Base-by-base conservation (phyloP, 1,140 invertebrate species). In the Mactra quadrangularis region DNA sequence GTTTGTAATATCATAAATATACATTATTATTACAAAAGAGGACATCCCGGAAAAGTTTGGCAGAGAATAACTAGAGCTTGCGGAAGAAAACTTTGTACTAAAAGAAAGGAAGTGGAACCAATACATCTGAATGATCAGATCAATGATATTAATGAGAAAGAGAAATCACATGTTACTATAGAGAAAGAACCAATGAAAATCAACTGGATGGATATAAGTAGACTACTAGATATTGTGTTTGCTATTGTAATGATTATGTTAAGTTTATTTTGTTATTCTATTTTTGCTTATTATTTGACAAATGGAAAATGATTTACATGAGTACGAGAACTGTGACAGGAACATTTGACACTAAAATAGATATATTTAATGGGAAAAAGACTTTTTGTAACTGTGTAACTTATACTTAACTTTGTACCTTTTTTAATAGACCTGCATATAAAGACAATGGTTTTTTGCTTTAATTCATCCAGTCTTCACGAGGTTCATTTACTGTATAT, bases 1-100 rank as follows among this genome's bases (percentile, higher is more conserved):
- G 3, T 71, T 19, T 33, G n/a, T 29, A 71, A 71, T 53, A 71
- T 71, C 31, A 9, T 52, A 1, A 71, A 17, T 17, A 7, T 71
- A 11, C 11, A 3, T 22, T 3, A 52, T 52, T 52, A 71, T 35
- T 45, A 7, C 31, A 52, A 45, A 64, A 1, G 2, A 2, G 11
- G n/a, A 3, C 0, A 64, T 11, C 29, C 29, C 9, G 7, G 35
- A 3, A 22, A 3, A 19, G 25, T 45, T 45, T 41, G 35, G 35
- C 4, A 11, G 3, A 45, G 1, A 2, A 45, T n/a, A 27, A 1
- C 47, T 45, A 19, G 6, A 25, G 22, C 47, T 45, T 33, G 31
- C 29, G 47, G 1, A 22, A 22, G 9, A 45, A 41, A 38, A 45
- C 2, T n/a, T 2, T 45, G n/a, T 22, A 4, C 22, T 15, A 6